Conservation (phyloP, 2,113 vertebrate species). For the Nerophis lumbriciformis region DNA sequence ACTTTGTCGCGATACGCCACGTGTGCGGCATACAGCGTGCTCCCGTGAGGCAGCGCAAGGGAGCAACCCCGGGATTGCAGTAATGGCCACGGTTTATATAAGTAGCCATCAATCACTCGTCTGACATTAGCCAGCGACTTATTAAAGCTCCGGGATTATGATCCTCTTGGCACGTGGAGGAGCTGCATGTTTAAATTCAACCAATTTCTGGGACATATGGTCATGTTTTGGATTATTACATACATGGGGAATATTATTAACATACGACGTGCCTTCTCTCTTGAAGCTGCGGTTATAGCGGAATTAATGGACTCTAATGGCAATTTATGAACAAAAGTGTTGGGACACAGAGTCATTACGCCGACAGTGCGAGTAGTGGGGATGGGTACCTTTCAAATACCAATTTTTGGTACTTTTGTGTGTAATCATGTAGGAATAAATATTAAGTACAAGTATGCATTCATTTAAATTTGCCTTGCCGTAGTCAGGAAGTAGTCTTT, state of each 20-base stretch:
- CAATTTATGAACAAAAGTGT: neutral
- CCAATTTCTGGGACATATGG: slow-evolving; percentile 32
- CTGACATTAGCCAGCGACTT: slow-evolving; percentile 57
- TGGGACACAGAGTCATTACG: neutral
- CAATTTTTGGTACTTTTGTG: no score
- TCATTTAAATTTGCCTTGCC: no score
- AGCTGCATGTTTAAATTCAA: slow-evolving; percentile 31
- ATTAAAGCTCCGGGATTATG: slow-evolving; percentile 54
- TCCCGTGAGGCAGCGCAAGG: slow-evolving; percentile 45
- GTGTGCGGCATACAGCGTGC: slow-evolving; percentile 34
- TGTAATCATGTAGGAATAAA: no score
- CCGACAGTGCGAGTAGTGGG: no score
- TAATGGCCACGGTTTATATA: slow-evolving; percentile 56
- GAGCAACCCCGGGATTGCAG: slow-evolving; percentile 46
- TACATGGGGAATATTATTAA: slow-evolving; percentile 13
- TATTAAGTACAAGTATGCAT: no score
- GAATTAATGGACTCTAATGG: slow-evolving; percentile 14
- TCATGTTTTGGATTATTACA: slow-evolving; percentile 33
- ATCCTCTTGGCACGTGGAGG: slow-evolving; percentile 9
- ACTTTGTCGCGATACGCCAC: slow-evolving; percentile 47
- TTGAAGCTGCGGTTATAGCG: slow-evolving; percentile 14
- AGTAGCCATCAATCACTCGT: slow-evolving; percentile 62
- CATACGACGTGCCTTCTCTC: slow-evolving; percentile 11
- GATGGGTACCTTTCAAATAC: no score
- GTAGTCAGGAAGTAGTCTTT: no score